phyloP scores from a whole-genome alignment of 2,113 vertebrate species.

The Halcyon malimbica region DNA sequence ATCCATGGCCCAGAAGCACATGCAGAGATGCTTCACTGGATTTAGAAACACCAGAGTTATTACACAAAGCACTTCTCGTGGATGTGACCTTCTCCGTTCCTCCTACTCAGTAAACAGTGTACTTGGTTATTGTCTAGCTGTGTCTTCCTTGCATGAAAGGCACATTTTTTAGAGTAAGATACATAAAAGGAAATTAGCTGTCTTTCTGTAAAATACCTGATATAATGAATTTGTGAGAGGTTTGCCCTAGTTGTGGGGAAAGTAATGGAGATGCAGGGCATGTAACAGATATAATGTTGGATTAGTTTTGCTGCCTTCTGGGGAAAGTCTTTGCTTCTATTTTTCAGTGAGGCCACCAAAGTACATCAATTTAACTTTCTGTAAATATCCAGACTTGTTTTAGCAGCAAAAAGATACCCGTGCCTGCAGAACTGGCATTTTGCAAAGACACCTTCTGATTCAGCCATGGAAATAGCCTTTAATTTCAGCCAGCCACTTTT shows the following conservation, averaged over 20 bases:
- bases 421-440: not conserved
- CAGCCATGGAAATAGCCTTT: not conserved
- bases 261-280: not conserved
- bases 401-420: not conserved
- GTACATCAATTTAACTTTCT: not conserved
- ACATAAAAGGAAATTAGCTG: not conserved
- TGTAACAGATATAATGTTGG: not conserved
- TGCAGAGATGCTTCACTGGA: not conserved
- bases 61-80: not conserved
- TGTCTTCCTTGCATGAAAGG: not conserved
- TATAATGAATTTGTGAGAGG: not conserved
- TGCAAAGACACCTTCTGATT: not conserved
- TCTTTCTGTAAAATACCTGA: not conserved
- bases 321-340: not conserved
- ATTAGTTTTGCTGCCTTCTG: not conserved
- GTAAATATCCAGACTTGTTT: constrained; percentile 9
- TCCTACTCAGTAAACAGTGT: not conserved
- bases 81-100: not conserved
- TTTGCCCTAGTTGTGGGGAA: not conserved
- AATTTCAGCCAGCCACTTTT: not conserved
- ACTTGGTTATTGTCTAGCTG: not conserved
- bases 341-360: not conserved
- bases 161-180: not conserved
- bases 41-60: not conserved
- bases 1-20: not conserved